Percentiles rank a stretch among this genome's conserved stretches.
phyloP scores from a whole-genome alignment of 2,888 invertebrate genomes.

The Carcina quercana region DNA sequence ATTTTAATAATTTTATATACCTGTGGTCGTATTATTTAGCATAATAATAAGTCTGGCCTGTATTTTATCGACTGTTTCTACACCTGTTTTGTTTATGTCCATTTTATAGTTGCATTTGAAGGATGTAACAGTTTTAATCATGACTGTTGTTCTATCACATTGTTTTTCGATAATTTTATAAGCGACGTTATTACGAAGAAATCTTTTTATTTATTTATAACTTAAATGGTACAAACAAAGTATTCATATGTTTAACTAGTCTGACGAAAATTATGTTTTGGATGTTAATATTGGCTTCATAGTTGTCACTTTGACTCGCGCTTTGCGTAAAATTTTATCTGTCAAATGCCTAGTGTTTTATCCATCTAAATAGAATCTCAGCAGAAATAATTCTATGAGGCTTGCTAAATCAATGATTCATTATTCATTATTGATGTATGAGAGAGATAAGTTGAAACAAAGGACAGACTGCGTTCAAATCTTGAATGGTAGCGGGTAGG shows the following conservation, averaged over 20 bases:
- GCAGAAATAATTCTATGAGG: too few species aligned
- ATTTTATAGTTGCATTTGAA: slow-evolving; percentile 20
- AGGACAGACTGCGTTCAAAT: too few species aligned
- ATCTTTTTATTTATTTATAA: too few species aligned
- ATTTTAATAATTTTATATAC: slow-evolving; percentile 1
- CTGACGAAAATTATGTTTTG: slow-evolving; percentile 32
- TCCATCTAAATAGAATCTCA: neutral
- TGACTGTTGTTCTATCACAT: slow-evolving; percentile 28
- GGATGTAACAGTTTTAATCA: slow-evolving; percentile 25
- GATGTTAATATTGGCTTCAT: too few species aligned
- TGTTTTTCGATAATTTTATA: slow-evolving; percentile 42
- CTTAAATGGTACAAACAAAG: slow-evolving; percentile 56
- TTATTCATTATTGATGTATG: too few species aligned
- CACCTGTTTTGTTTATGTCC: slow-evolving; percentile 12
- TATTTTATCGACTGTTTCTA: slow-evolving; percentile 16
- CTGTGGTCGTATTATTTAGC: slow-evolving; percentile 31
- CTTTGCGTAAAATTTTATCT: too few species aligned
- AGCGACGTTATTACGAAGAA: slow-evolving; percentile 45
- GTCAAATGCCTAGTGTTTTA: neutral
- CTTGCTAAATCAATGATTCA: too few species aligned
- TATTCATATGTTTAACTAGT: slow-evolving; percentile 60
- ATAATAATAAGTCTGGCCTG: slow-evolving; percentile 11
- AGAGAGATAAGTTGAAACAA: too few species aligned
- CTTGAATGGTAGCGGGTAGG: too few species aligned
- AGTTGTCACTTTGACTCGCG: too few species aligned